phyloP scores from a whole-genome alignment of 2,888 invertebrate genomes.

The Anorthoa munda region DNA sequence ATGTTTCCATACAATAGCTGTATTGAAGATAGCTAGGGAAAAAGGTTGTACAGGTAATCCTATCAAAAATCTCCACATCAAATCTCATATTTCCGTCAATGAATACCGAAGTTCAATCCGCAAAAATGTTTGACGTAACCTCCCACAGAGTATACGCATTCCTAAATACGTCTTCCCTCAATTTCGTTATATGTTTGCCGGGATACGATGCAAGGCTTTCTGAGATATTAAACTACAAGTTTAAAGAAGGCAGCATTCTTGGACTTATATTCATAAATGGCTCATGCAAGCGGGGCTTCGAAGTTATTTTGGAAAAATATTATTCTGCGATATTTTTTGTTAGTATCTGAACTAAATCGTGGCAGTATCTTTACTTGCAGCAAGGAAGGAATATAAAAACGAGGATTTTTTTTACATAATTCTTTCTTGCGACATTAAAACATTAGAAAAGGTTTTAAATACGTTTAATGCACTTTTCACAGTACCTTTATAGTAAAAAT shows the following conservation, averaged over 20 bases:
- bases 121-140: constrained; percentile 33
- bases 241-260: constrained; percentile 13
- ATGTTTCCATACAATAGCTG: neutral
- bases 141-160: constrained; percentile 6
- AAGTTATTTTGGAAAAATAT: constrained; percentile 6
- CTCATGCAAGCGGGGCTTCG: constrained; percentile 1
- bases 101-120: constrained; percentile 31
- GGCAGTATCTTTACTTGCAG: neutral
- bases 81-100: constrained; percentile 22
- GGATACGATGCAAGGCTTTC: constrained; percentile 39
- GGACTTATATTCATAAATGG: constrained; percentile 24
- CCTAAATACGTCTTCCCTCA: constrained; percentile 17
- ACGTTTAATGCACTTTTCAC: neutral
- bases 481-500: too few species aligned
- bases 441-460: neutral
- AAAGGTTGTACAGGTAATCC: neutral
- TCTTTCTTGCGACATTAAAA: neutral
- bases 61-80: constrained; percentile 3
- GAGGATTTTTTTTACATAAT: neutral
- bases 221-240: constrained; percentile 39
- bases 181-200: constrained; percentile 35
- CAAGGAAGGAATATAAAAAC: neutral
- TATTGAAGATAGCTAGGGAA: neutral
- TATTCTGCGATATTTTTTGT: neutral
- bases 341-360: neutral